Evolutionary conservation across 2,113 vertebrate genomes (phyloP).

Genomic region (Platanista minor): DNA sequence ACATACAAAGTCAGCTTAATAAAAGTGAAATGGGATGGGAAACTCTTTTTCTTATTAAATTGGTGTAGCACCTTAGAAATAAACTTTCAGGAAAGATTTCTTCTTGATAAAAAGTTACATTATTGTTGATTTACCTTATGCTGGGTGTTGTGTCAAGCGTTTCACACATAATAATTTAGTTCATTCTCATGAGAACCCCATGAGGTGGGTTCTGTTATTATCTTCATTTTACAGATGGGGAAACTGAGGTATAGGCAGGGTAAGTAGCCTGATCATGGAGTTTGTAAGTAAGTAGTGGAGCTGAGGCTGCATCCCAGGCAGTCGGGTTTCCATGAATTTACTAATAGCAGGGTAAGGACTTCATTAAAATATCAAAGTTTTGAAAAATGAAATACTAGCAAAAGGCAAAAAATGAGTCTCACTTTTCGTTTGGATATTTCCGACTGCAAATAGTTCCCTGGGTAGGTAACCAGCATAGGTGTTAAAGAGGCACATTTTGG

Average conservation of each 20-base stretch:
- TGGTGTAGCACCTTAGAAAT: slow-evolving; percentile 7
- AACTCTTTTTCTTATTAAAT: slow-evolving; percentile 56
- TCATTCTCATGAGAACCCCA: background rate
- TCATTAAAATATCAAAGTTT: background rate
- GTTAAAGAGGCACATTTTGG: background rate
- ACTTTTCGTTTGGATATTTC: slow-evolving; percentile 3
- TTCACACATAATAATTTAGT: background rate
- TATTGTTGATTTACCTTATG: background rate
- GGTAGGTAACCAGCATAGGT: background rate
- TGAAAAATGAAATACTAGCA: background rate
- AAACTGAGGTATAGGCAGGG: background rate
- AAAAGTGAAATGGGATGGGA: slow-evolving; percentile 55
- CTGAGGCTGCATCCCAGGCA: background rate
- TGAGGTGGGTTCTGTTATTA: background rate
- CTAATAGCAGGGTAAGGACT: background rate
- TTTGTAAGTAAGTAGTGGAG: background rate
- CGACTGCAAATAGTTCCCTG: background rate
- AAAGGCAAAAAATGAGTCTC: background rate
- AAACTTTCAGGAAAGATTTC: slow-evolving; percentile 29
- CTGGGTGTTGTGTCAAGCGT: background rate
- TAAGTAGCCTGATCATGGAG: background rate
- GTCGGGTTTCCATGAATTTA: background rate
- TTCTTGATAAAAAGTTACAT: background rate
- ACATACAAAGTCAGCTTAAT: background rate
- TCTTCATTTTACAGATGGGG: background rate